These are phyloP conservation scores for Amaurobius ferox DNA, from an alignment of 2,888 invertebrate species.

Conservation along the genomic window DNA sequence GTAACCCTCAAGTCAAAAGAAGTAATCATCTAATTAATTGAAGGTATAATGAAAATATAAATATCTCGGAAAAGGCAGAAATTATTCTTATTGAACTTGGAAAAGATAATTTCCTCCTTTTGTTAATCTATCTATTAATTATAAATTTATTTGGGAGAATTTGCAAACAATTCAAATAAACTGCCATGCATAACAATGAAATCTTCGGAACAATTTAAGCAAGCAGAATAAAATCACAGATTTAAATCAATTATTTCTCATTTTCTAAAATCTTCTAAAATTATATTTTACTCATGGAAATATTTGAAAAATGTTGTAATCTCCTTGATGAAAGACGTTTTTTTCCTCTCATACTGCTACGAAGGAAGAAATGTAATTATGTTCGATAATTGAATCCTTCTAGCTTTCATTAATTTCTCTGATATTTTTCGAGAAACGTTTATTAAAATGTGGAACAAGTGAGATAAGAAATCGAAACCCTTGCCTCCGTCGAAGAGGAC, in stretches of 20 bases:
- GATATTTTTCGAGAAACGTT: background rate
- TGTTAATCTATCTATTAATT: background rate
- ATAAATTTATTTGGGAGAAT: background rate
- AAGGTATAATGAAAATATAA: too few relatives aligned
- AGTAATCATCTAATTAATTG: too few relatives aligned
- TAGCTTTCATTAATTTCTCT: slow-evolving; percentile 8
- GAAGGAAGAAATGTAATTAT: slow-evolving; percentile 10
- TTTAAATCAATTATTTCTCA: slow-evolving; percentile 4
- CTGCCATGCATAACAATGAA: background rate
- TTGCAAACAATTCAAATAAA: background rate
- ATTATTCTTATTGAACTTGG: too few relatives aligned
- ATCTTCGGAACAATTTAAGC: background rate
- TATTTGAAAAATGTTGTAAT: background rate
- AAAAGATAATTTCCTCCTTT: background rate
- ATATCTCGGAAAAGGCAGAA: too few relatives aligned
- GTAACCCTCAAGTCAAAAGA: too few relatives aligned
- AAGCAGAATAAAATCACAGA: background rate
- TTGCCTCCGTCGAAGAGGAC: background rate
- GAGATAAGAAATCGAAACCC: background rate
- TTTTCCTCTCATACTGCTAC: background rate
- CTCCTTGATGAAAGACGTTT: background rate
- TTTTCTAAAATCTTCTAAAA: background rate
- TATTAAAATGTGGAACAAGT: background rate
- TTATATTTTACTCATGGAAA: background rate
- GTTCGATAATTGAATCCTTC: slow-evolving; percentile 1